These are phyloP conservation scores for Equus przewalskii DNA, from an alignment of 2,113 vertebrate species.

Conservation along the genomic window DNA sequence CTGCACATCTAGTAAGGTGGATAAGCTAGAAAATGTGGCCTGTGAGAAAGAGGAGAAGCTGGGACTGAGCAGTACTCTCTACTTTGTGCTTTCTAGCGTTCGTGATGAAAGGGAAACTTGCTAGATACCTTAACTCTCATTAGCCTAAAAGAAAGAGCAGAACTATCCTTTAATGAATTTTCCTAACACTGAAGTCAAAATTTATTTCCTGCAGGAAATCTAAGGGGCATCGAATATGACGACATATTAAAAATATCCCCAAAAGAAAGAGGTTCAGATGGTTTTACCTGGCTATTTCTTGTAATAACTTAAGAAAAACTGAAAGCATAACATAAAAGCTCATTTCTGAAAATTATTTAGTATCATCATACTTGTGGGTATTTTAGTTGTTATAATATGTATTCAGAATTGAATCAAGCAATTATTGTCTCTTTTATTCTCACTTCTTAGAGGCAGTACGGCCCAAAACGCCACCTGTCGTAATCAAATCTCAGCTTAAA, in stretches of 20 bases:
- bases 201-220: slow-evolving; percentile 32
- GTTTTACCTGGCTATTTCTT: slow-evolving; percentile 37
- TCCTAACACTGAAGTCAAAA: slow-evolving; percentile 1
- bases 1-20: background rate
- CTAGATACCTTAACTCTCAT: background rate
- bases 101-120: slow-evolving; percentile 18
- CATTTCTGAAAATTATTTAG: slow-evolving; percentile 58
- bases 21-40: background rate
- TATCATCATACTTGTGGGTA: slow-evolving; percentile 35
- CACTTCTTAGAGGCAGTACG: slow-evolving; percentile 91
- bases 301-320: slow-evolving; percentile 24
- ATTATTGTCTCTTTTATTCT: slow-evolving; percentile 78
- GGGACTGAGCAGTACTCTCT: background rate
- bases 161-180: background rate
- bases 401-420: slow-evolving; percentile 75
- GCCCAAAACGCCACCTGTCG: slow-evolving; percentile 95
- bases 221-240: slow-evolving; percentile 23
- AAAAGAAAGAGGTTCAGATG: slow-evolving; percentile 48
- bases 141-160: slow-evolving; percentile 50
- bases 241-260: background rate
- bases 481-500: slow-evolving; percentile 92
- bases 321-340: slow-evolving; percentile 38
- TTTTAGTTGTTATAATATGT: slow-evolving; percentile 64
- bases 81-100: background rate
- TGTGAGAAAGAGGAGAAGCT: background rate